Base-by-base conservation (phyloP, 92 coral and sea anemone genomes). In the Galaxea fascicularis region DNA sequence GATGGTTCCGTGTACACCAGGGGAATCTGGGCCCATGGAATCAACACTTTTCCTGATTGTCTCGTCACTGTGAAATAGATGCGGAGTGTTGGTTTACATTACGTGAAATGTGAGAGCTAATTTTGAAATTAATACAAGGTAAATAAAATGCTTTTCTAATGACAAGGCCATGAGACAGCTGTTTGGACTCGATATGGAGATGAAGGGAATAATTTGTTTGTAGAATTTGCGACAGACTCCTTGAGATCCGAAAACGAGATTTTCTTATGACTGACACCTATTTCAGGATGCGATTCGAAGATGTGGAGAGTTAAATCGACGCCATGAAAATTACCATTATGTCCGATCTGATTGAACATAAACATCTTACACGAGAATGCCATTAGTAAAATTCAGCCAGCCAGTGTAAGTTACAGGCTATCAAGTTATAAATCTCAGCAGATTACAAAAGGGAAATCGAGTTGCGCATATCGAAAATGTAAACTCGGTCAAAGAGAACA, bases 101-200 rank as follows among this genome's bases (percentile, higher is more conserved):
- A 16, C 13, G 63, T 78, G 92, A 52, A 84, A 84, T 77, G 71
- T 65, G 89, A 89, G 82, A 74, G 46, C 63, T 71, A 20, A 80
- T 78, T 76, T 78, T 75, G 80, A 84, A 84, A 47, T 30, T 18
- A 41, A 62, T 25, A 59, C 69, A 83, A 63, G 45, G 92, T 77
- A 88, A 88, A 88, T 83, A 88, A 52, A 45, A 9, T 62, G 22
- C 62, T 29, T 79, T 83, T 71, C 88, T 82, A 70, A 70, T 71
- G 79, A 85, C 74, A 89, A 79, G 72, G 89, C 69, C 47, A 70
- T 49, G 81, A 71, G 76, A 39, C 89, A 89, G 85, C 79, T 89
- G 89, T 89, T 72, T 54, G 54, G 73, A 79, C 56, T 70, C 26
- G 78, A 82, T 71, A 20, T 16, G 53, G 49, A 27, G 62, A 52